Percentiles rank a stretch among this genome's conserved stretches.
phyloP scores from a whole-genome alignment of 37 sponge, comb jelly and placozoan species.

The Chondrosia reniformis region DNA sequence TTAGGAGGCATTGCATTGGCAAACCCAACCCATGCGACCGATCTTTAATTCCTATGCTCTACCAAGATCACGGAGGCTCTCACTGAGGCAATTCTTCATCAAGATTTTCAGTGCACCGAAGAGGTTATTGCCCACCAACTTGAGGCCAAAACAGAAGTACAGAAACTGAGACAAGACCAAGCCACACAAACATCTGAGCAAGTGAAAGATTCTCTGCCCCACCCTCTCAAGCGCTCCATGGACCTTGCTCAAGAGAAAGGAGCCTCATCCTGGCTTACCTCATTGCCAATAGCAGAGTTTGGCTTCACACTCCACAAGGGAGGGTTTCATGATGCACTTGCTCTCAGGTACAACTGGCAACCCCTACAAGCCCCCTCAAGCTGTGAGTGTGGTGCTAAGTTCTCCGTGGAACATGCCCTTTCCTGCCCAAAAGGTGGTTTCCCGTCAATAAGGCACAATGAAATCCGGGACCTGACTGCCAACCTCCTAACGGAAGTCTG shows the following conservation, averaged over 20 bases:
- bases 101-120: neutral
- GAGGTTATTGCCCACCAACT: conserved; percentile 20
- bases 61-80: conserved; percentile 1
- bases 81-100: neutral
- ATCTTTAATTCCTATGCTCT: neutral
- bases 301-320: neutral
- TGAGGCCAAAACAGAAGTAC: neutral
- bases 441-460: neutral
- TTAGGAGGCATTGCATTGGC: neutral
- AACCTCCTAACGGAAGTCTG: neutral
- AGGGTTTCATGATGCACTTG: neutral
- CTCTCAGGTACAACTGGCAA: neutral
- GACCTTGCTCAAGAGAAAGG: neutral
- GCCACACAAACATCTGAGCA: neutral
- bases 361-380: neutral
- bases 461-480: neutral
- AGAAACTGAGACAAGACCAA: neutral
- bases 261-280: conserved; percentile 2
- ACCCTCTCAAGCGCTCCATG: neutral
- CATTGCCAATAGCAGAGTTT: neutral
- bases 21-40: neutral
- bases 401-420: conserved; percentile 5
- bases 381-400: conserved; percentile 5
- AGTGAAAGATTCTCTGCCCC: neutral
- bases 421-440: conserved; percentile 10